Conservation (phyloP, 2,888 invertebrate genomes). For the Shargacucullia verbasci region DNA sequence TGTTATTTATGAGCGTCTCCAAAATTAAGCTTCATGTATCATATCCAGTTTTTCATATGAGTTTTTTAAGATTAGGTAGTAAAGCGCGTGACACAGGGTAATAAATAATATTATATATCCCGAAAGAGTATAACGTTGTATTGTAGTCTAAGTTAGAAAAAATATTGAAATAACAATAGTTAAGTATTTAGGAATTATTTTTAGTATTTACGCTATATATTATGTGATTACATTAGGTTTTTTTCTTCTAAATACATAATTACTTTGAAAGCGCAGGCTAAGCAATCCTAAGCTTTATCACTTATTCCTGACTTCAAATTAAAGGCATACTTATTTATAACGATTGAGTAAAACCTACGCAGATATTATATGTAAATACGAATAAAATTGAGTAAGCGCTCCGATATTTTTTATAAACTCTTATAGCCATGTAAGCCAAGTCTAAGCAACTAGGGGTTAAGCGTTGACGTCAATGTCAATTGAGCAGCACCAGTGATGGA, state of each 20-base stretch:
- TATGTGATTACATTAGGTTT: too few relatives aligned
- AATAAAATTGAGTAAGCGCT: too few relatives aligned
- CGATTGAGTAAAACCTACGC: too few relatives aligned
- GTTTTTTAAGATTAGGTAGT: conserved; percentile 22
- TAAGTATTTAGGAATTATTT: too few relatives aligned
- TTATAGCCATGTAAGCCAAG: conserved; percentile 69
- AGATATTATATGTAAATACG: too few relatives aligned
- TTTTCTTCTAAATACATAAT: too few relatives aligned
- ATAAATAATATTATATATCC: conserved; percentile 32
- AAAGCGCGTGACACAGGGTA: conserved; percentile 9
- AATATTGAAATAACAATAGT: conserved; percentile 8
- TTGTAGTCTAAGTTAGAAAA: neutral
- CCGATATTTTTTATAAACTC: neutral
- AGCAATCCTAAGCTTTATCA: too few relatives aligned
- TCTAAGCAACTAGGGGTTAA: conserved; percentile 73
- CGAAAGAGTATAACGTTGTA: conserved; percentile 17
- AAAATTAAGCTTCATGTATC: conserved; percentile 30
- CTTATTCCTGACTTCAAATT: too few relatives aligned
- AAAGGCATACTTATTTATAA: too few relatives aligned
- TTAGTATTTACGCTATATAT: too few relatives aligned
- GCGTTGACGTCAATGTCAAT: conserved; percentile 85
- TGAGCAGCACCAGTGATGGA: conserved; percentile 83
- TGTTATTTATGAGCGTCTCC: conserved; percentile 38
- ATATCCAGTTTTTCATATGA: too few relatives aligned
- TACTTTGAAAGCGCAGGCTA: too few relatives aligned